These are phyloP conservation scores for Microtus richardsoni DNA, from an alignment of 2,113 vertebrate species.

Conservation along the genomic window DNA sequence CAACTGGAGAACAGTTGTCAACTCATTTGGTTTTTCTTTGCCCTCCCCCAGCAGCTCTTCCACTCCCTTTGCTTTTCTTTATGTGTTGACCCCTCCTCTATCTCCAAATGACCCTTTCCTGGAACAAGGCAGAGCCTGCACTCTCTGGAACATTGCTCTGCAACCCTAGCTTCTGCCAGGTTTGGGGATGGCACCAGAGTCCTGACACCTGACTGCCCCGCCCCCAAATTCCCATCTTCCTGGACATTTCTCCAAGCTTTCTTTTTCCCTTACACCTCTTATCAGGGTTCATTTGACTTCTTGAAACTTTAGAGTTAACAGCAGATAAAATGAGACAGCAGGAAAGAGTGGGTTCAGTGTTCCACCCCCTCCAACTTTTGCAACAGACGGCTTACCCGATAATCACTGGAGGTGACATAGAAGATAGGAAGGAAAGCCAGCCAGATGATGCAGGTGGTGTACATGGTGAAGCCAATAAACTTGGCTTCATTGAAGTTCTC, in stretches of 20 bases:
- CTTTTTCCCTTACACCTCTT: not conserved
- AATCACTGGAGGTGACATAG: conserved; percentile 99
- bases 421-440: conserved; percentile 99
- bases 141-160: not conserved
- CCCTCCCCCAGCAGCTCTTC: not conserved
- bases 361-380: not conserved
- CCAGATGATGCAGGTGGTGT: conserved; percentile 99
- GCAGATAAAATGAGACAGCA: not conserved
- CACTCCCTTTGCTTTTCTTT: not conserved
- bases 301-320: not conserved
- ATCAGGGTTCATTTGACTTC: not conserved
- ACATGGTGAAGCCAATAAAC: conserved; percentile 99
- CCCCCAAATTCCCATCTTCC: not conserved
- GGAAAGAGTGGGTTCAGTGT: not conserved
- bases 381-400: conserved; percentile 90
- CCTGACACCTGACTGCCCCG: not conserved
- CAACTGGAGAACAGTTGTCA: not conserved
- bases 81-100: not conserved
- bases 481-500: conserved; percentile 99
- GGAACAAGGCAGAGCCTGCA: not conserved
- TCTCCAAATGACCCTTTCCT: not conserved
- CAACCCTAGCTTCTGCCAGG: not conserved
- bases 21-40: not conserved
- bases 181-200: not conserved
- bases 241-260: not conserved